Conservation (phyloP, 2,888 invertebrate species). For the Drosophila paracracens region DNA sequence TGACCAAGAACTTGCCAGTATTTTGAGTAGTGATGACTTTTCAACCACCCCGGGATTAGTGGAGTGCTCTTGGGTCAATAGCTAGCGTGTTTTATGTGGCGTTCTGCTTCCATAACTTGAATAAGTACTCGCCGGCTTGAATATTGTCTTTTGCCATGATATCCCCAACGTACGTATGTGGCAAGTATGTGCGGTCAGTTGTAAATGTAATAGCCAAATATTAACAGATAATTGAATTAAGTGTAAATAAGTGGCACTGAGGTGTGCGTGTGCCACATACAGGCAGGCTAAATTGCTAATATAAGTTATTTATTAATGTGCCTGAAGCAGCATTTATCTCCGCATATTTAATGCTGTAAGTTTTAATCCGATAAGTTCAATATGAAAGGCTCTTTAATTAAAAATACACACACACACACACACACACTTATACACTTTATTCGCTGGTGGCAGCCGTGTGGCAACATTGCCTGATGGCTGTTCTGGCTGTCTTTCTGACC, state of each 20-base stretch:
- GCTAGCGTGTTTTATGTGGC: constrained; percentile 45
- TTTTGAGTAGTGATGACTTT: constrained; percentile 23
- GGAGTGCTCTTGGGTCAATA: constrained; percentile 23
- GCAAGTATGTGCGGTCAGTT: constrained; percentile 9
- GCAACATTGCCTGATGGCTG: constrained; percentile 39
- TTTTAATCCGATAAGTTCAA: constrained; percentile 32
- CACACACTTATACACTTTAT: constrained; percentile 18
- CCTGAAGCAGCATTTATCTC: constrained; percentile 1
- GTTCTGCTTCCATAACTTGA: constrained; percentile 39
- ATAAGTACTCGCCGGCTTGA: constrained; percentile 29
- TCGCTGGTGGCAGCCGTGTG: constrained; percentile 49
- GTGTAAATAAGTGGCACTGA: constrained; percentile 65
- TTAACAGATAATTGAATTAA: constrained; percentile 81
- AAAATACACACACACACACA: constrained; percentile 39
- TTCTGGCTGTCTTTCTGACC: constrained; percentile 18
- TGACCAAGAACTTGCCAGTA: neutral
- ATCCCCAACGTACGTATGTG: neutral
- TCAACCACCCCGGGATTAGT: constrained; percentile 33
- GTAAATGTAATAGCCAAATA: constrained; percentile 70
- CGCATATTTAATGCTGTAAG: constrained; percentile 38
- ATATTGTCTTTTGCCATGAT: constrained; percentile 39
- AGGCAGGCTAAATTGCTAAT: constrained; percentile 32
- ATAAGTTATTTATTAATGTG: constrained; percentile 16
- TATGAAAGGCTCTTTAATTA: constrained; percentile 62
- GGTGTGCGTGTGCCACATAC: constrained; percentile 28